These are phyloP conservation scores for Harpagifer antarcticus DNA, from an alignment of 2,797 vertebrate species.

Conservation along the genomic window DNA sequence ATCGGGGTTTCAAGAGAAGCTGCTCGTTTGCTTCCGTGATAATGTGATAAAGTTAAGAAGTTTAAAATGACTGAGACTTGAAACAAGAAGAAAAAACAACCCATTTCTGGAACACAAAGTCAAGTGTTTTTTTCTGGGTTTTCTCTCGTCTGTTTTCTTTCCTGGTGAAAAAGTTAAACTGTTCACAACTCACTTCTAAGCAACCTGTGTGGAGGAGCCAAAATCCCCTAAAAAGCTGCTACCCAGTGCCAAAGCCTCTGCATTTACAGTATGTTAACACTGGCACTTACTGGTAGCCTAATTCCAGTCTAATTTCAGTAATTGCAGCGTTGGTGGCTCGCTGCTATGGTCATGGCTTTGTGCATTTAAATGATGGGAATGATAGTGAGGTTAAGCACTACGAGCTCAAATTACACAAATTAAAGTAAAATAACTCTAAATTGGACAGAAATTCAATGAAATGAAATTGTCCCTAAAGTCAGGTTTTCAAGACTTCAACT, in stretches of 20 bases:
- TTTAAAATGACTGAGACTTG: too few relatives aligned
- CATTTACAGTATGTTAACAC: slow-evolving; percentile 41
- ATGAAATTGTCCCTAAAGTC: slow-evolving; percentile 10
- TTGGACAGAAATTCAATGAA: too few relatives aligned
- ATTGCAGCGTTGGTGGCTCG: slow-evolving; percentile 45
- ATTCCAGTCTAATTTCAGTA: slow-evolving; percentile 50
- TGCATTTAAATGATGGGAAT: slow-evolving; percentile 33
- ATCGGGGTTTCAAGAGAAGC: background rate
- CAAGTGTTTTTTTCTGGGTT: background rate
- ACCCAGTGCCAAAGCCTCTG: slow-evolving; percentile 17
- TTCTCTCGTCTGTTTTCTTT: background rate
- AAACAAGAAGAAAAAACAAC: background rate
- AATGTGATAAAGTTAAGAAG: background rate
- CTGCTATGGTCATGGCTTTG: slow-evolving; percentile 18
- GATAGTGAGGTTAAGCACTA: slow-evolving; percentile 54
- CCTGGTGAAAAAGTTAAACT: background rate
- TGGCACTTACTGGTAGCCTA: slow-evolving; percentile 36
- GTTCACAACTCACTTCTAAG: slow-evolving; percentile 2
- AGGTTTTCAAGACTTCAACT: slow-evolving; percentile 24
- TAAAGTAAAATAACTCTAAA: slow-evolving; percentile 1
- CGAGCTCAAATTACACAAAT: slow-evolving; percentile 35
- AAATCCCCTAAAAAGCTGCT: background rate
- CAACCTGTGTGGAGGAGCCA: background rate
- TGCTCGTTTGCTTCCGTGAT: background rate
- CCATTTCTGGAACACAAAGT: background rate